Conservation (phyloP, 2,888 invertebrate genomes). For the Nemotelus nigrinus region DNA sequence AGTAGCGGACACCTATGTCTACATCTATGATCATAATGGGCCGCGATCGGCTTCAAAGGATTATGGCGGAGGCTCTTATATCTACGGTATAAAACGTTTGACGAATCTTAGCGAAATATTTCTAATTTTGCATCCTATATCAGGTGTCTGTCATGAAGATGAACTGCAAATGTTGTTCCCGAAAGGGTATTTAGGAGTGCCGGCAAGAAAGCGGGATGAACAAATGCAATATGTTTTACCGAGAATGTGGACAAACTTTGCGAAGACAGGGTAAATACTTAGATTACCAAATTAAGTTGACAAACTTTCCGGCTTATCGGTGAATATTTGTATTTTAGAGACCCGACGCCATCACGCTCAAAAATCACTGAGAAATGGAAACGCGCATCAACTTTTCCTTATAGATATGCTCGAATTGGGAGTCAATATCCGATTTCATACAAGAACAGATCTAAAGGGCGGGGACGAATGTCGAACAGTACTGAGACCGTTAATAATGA, state of each 20-base stretch:
- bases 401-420: conserved; percentile 3
- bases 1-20: conserved; percentile 15
- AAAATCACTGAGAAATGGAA: conserved; percentile 1
- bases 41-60: not conserved
- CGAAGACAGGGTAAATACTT: not conserved
- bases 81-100: conserved; percentile 46
- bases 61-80: conserved; percentile 9
- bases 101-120: not conserved
- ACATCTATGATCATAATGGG: conserved; percentile 22
- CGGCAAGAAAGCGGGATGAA: not conserved
- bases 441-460: too few relatives aligned
- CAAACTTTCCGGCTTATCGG: not conserved
- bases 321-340: not conserved
- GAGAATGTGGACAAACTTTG: conserved; percentile 30
- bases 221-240: conserved; percentile 17
- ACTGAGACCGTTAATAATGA: too few relatives aligned
- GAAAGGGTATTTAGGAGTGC: not conserved
- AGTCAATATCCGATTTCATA: not conserved
- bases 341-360: not conserved
- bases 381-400: not conserved
- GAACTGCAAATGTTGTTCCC: conserved; percentile 19
- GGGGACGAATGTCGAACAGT: too few relatives aligned
- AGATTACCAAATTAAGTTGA: not conserved
- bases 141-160: conserved; percentile 25
- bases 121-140: not conserved